These are phyloP conservation scores for Lamellibrachia luymesi DNA, from an alignment of 1,140 invertebrate species.

Conservation along the genomic window DNA sequence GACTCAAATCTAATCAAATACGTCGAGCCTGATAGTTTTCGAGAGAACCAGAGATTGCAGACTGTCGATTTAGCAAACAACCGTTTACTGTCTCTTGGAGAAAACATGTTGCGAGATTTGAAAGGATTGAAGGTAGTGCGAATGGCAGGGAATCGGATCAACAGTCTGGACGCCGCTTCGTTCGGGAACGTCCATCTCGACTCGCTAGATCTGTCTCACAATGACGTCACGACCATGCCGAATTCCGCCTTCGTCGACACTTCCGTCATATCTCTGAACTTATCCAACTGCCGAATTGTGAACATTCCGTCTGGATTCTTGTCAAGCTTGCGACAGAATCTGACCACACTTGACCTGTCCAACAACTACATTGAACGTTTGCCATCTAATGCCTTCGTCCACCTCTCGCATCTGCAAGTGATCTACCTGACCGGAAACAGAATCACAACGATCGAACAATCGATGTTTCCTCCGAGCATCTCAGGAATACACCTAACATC, in stretches of 20 bases:
- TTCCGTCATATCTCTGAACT: not conserved
- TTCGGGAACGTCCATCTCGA: not conserved
- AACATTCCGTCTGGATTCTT: not conserved
- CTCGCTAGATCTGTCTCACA: not conserved
- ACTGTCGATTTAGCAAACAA: not conserved
- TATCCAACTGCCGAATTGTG: not conserved
- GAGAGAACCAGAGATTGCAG: not conserved
- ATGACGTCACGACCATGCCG: not conserved
- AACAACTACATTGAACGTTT: not conserved
- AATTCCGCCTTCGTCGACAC: not conserved
- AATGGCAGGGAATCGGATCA: not conserved
- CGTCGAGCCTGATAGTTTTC: not conserved
- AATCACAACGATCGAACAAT: not conserved
- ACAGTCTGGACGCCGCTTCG: not conserved
- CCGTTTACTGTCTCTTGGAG: not conserved
- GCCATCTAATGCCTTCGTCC: not conserved
- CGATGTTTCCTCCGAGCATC: not conserved
- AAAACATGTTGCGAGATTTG: not conserved
- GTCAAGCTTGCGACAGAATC: not conserved
- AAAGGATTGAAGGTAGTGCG: not conserved
- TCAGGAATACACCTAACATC: not conserved
- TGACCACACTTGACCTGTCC: not conserved
- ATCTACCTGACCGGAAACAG: not conserved
- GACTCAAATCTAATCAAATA: not conserved
- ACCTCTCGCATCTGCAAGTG: not conserved